Percentiles rank a stretch among this genome's conserved stretches.
These are phyloP conservation scores for Xanthia icteritia DNA, from an alignment of 2,888 invertebrate species.

Conservation along the genomic window DNA sequence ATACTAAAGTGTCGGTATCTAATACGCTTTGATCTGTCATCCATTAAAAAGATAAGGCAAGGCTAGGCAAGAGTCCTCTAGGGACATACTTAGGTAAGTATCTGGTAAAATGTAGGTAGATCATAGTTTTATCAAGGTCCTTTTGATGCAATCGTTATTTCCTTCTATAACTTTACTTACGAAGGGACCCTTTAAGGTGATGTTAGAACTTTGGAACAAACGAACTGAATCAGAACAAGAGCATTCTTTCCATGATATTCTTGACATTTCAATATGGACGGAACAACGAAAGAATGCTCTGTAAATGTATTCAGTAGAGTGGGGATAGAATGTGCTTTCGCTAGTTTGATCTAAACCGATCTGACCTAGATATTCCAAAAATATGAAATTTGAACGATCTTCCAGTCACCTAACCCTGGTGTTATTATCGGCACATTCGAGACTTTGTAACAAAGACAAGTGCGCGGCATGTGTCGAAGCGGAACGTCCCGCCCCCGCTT, in stretches of 20 bases:
- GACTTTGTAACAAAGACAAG: slow-evolving; percentile 37
- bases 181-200: not conserved
- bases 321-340: no score
- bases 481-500: slow-evolving; percentile 55
- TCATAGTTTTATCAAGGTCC: not conserved
- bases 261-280: not conserved
- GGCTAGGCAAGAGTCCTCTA: no score
- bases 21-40: slow-evolving; percentile 6
- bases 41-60: not conserved
- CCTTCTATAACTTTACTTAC: not conserved
- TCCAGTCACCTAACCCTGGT: not conserved
- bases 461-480: slow-evolving; percentile 56
- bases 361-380: not conserved
- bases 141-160: not conserved
- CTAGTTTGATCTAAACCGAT: not conserved
- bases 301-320: not conserved
- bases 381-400: not conserved
- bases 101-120: not conserved
- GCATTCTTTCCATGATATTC: not conserved
- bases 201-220: not conserved
- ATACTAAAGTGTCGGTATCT: not conserved
- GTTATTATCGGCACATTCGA: not conserved
- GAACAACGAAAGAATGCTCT: not conserved
- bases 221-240: not conserved
- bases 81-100: no score